Conservation (phyloP, 1,140 invertebrate species). For the Leptinotarsa texana region DNA sequence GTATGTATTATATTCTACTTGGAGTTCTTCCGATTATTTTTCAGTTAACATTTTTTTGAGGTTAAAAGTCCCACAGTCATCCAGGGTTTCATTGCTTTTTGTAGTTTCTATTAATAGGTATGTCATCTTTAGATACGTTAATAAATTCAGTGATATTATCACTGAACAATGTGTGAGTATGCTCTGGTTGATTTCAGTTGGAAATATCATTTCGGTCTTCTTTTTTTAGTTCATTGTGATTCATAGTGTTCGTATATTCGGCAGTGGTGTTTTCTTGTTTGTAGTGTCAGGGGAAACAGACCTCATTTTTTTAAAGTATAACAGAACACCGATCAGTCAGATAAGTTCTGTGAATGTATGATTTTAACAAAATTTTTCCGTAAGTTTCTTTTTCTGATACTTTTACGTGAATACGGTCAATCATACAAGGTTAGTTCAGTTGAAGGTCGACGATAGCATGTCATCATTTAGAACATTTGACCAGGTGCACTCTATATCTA, state of each 20-base stretch:
- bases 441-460: conserved; percentile 7
- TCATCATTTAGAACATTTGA: background rate
- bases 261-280: background rate
- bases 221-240: conserved; percentile 9
- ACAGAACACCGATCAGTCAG: conserved; percentile 20
- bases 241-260: background rate
- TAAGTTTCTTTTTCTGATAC: background rate
- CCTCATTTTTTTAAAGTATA: conserved; percentile 7
- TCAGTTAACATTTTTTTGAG: background rate
- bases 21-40: no score
- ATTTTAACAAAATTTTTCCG: conserved; percentile 1
- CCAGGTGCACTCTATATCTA: background rate
- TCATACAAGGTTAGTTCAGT: background rate
- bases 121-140: background rate
- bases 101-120: background rate
- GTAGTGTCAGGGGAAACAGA: background rate
- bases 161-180: background rate
- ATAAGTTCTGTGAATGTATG: conserved; percentile 7
- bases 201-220: background rate
- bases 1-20: no score
- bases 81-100: background rate
- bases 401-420: conserved; percentile 22
- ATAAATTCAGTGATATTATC: background rate
- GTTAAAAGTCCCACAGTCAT: background rate
- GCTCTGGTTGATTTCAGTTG: background rate